These are phyloP conservation scores for Tribolium freemani DNA, from an alignment of 2,888 invertebrate species.

Conservation along the genomic window DNA sequence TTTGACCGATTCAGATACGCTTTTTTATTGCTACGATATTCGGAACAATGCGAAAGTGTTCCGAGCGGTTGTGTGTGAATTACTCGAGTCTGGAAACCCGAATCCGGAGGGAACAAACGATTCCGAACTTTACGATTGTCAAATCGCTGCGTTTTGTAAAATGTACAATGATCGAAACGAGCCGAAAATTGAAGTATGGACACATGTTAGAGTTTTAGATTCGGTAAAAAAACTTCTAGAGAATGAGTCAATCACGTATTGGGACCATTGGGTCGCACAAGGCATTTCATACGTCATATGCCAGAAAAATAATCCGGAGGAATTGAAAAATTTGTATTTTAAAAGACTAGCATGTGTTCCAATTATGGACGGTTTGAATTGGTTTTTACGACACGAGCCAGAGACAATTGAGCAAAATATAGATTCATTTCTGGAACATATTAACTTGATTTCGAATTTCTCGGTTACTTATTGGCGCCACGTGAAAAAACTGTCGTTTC, in stretches of 20 bases:
- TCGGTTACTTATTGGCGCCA: not conserved
- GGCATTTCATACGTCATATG: not conserved
- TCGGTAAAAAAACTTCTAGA: not conserved
- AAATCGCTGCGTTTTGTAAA: not conserved
- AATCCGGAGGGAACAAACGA: not conserved
- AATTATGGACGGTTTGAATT: not conserved
- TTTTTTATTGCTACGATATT: not conserved
- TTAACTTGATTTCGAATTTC: not conserved
- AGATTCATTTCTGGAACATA: not conserved
- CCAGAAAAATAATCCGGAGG: not conserved
- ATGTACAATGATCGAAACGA: not conserved
- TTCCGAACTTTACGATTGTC: not conserved
- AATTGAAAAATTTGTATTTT: conserved; percentile 1
- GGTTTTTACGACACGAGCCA: conserved; percentile 16
- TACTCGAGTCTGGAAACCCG: not conserved
- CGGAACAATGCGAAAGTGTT: not conserved
- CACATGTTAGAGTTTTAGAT: not conserved
- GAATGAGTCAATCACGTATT: not conserved
- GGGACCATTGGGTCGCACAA: not conserved
- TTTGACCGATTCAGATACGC: no score
- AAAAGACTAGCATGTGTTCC: not conserved
- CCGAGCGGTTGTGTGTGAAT: not conserved
- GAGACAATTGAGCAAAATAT: not conserved
- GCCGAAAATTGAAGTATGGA: not conserved
- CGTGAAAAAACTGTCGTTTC: not conserved